Base-by-base conservation (phyloP, 2,113 vertebrate species). In the Cisticola juncidis region DNA sequence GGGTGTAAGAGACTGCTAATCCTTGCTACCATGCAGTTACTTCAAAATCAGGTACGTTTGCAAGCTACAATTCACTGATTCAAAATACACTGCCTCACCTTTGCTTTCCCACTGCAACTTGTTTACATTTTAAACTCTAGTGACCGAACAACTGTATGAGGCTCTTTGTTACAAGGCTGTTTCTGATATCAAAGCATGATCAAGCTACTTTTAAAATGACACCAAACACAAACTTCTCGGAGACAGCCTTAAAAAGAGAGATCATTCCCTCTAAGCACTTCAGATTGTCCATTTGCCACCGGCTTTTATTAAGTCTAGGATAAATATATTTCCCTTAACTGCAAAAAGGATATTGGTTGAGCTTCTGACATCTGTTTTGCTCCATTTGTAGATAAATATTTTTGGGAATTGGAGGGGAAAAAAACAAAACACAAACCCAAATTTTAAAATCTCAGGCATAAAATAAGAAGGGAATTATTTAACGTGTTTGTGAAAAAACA, bases 11-110 rank as follows among this genome's bases (percentile, higher is more conserved):
- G 93, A 92, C 90, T 62, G 97, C 97, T 97, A 97, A 97, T 99
- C 98, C 98, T 98, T 98, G 98, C 98, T 98, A 98, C 98, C 98
- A 95, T 99, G 98, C 98, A 98, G 98, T 97, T 97, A 96, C 97
- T 97, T 97, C 93, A 92, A 95, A 96, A 95, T 94, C 84, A 84
- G 95, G 77, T 96, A 96, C 54, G 8, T 87, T 85, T 95, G 95
- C 97, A 97, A 96, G 83, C 95, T 96, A 95, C 90, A 92, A 60
- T 90, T 97, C 81, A 94, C 95, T 81, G 95, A 91, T 95, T 97
- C 92, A 85, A 90, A 95, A 96, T 69, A 93, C 90, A 92, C 90
- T 88, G 92, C 97, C 97, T 98, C 98, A 96, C 97, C 94, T 97
- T 92, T 95, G 96, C 95, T 95, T 98, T 98, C 97, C 98, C 98